These are phyloP conservation scores for Blennius ocellaris DNA, from an alignment of 2,113 vertebrate genomes.

Conservation along the genomic window DNA sequence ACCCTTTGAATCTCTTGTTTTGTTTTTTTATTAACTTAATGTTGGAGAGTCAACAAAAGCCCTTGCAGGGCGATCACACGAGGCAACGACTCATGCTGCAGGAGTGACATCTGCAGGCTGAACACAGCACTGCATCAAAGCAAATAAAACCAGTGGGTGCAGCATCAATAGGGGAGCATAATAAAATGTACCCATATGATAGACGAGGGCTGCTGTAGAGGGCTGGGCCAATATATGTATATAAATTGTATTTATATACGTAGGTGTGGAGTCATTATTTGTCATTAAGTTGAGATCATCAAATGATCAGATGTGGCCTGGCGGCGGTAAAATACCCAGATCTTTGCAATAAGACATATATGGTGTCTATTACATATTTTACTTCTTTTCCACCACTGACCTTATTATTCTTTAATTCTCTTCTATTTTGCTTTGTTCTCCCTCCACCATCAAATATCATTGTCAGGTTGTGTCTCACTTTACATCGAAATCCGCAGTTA, in stretches of 20 bases:
- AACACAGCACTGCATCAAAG: constrained; percentile 4
- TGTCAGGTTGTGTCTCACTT: neutral
- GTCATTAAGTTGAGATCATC: too few relatives aligned
- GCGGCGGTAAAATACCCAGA: too few relatives aligned
- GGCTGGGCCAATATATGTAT: too few relatives aligned
- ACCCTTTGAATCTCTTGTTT: neutral
- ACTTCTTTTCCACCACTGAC: neutral
- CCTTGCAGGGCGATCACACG: neutral
- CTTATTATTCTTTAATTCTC: neutral
- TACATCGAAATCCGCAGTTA: neutral
- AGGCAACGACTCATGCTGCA: neutral
- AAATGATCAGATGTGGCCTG: too few relatives aligned
- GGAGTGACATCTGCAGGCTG: constrained; percentile 53
- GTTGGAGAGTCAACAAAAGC: neutral
- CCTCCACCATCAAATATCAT: neutral
- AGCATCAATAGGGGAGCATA: too few relatives aligned
- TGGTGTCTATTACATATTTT: neutral
- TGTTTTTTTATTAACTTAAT: too few relatives aligned
- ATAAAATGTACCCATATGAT: too few relatives aligned
- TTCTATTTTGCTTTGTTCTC: neutral
- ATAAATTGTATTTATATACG: too few relatives aligned
- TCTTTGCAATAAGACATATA: too few relatives aligned
- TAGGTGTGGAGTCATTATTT: too few relatives aligned
- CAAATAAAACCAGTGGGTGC: neutral
- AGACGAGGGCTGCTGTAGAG: too few relatives aligned